phyloP scores from a whole-genome alignment of 2,797 vertebrate species.

The Paramormyrops hopkinsi region DNA sequence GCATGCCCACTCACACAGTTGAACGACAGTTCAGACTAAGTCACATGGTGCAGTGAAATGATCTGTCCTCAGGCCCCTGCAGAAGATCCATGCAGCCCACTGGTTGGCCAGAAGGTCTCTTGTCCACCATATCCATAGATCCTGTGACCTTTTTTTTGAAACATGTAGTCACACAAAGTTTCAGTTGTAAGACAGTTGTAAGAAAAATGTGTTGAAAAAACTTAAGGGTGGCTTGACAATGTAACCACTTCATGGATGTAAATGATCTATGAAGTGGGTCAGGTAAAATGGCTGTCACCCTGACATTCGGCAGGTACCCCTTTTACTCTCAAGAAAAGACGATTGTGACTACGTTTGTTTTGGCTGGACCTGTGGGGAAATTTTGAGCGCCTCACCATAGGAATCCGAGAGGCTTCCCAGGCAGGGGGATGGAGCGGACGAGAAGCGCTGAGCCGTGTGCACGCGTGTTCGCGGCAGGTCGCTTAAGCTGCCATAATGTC shows the following conservation, averaged over 20 bases:
- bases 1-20: background rate
- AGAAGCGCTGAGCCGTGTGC: background rate
- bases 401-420: constrained; percentile 17
- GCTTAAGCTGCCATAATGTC: background rate
- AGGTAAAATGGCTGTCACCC: constrained; percentile 32
- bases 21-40: background rate
- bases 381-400: constrained; percentile 29
- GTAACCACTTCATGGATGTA: constrained; percentile 36
- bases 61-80: background rate
- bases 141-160: background rate
- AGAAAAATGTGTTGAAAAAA: background rate
- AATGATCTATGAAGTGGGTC: constrained; percentile 33
- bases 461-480: background rate
- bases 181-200: background rate
- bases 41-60: background rate
- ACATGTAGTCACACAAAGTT: background rate
- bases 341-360: constrained; percentile 51
- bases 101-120: background rate
- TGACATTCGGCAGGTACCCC: constrained; percentile 41
- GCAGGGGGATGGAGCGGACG: background rate
- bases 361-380: constrained; percentile 37
- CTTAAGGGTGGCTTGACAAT: background rate
- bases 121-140: background rate
- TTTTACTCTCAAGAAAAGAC: constrained; percentile 33
- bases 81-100: constrained; percentile 23